These are phyloP conservation scores for Anguilla japonica DNA, from an alignment of 2,113 vertebrate species.

Conservation along the genomic window DNA sequence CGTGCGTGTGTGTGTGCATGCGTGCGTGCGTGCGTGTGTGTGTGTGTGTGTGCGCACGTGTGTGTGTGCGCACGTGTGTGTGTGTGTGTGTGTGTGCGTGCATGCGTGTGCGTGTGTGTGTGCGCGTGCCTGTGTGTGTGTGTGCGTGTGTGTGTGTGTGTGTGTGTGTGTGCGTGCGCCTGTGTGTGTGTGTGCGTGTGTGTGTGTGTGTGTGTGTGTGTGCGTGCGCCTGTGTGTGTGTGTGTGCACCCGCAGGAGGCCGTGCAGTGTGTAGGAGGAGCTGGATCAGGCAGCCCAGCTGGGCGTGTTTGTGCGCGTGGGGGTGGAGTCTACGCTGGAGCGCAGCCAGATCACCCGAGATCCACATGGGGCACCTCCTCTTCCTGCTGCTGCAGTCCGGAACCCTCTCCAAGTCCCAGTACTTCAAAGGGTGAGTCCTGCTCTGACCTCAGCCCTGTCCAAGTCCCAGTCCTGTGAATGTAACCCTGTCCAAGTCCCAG, in stretches of 20 bases:
- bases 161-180: not conserved
- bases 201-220: not conserved
- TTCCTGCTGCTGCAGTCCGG: slow-evolving; percentile 84
- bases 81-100: not conserved
- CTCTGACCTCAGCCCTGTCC: slow-evolving; percentile 65
- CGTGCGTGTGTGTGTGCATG: not conserved
- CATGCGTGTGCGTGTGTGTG: not conserved
- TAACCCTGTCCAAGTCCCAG: slow-evolving; percentile 41
- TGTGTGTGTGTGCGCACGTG: not conserved
- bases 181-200: not conserved
- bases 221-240: not conserved
- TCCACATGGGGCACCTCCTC: slow-evolving; percentile 90
- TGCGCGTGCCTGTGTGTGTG: not conserved
- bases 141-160: not conserved
- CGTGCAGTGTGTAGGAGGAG: slow-evolving; percentile 90
- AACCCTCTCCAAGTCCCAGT: slow-evolving; percentile 82
- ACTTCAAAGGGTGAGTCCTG: slow-evolving; percentile 86
- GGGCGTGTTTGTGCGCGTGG: slow-evolving; percentile 83
- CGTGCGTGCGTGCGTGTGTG: not conserved
- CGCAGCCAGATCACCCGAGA: slow-evolving; percentile 93
- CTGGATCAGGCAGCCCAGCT: slow-evolving; percentile 75
- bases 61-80: slow-evolving; percentile 53
- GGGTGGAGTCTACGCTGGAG: slow-evolving; percentile 93
- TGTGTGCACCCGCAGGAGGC: slow-evolving; percentile 78
- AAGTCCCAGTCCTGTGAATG: slow-evolving; percentile 72